Percentiles rank a stretch among this genome's conserved stretches.
Conservation (phyloP, 2,797 vertebrate species). For the Caiman crocodilus region DNA sequence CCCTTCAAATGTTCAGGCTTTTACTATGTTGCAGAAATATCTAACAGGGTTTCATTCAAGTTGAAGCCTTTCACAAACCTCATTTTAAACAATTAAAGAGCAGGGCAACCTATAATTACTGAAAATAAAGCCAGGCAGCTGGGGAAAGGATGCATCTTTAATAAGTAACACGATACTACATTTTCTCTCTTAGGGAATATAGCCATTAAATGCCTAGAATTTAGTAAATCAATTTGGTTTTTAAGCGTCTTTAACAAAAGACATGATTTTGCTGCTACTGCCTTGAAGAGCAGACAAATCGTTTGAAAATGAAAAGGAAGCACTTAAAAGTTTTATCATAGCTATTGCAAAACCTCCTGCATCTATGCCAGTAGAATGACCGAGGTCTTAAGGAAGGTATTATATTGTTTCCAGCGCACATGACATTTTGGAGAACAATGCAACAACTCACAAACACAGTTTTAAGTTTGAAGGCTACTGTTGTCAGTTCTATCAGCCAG, state of each 20-base stretch:
- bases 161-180: slow-evolving; percentile 26
- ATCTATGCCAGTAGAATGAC: rapidly evolving
- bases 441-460: rapidly evolving
- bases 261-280: not conserved
- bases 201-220: slow-evolving; percentile 3
- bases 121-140: slow-evolving; percentile 55
- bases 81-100: slow-evolving; percentile 62
- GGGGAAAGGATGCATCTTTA: slow-evolving; percentile 30
- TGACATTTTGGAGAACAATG: rapidly evolving
- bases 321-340: not conserved
- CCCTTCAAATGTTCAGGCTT: not conserved
- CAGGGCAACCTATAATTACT: slow-evolving; percentile 53
- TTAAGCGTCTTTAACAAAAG: rapidly evolving
- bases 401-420: not conserved
- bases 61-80: slow-evolving; percentile 31
- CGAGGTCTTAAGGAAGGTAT: not conserved
- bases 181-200: slow-evolving; percentile 15
- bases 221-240: not conserved
- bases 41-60: slow-evolving; percentile 36
- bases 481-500: not conserved
- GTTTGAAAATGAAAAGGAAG: not conserved
- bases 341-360: not conserved
- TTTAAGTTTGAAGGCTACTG: not conserved
- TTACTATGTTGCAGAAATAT: not conserved
- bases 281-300: not conserved